These are phyloP conservation scores for Fragum sueziense DNA, from an alignment of 2,888 invertebrate genomes.

Conservation along the genomic window DNA sequence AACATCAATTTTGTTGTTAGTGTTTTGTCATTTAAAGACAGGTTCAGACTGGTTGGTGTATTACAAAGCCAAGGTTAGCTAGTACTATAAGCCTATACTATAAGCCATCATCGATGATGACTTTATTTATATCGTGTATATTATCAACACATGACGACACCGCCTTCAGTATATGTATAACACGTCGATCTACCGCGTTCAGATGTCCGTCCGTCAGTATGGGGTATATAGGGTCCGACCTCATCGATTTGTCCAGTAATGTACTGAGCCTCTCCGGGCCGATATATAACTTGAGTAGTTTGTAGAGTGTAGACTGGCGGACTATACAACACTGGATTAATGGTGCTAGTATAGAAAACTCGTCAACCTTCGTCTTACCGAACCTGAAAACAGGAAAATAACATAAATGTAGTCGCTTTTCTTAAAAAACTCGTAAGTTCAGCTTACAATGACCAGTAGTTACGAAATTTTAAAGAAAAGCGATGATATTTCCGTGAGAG, in stretches of 20 bases:
- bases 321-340: constrained; percentile 53
- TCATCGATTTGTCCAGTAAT: constrained; percentile 36
- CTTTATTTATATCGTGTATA: constrained; percentile 22
- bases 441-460: too few species aligned
- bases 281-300: constrained; percentile 49
- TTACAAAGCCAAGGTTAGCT: too few species aligned
- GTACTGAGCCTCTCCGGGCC: constrained; percentile 53
- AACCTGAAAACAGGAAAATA: too few species aligned
- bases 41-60: too few species aligned
- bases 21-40: too few species aligned
- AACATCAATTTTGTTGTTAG: too few species aligned
- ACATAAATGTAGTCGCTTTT: too few species aligned
- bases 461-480: too few species aligned
- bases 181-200: constrained; percentile 47
- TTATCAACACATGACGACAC: constrained; percentile 49
- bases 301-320: constrained; percentile 50
- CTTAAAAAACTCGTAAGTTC: too few species aligned
- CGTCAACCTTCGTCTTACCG: constrained; percentile 50
- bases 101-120: constrained; percentile 33
- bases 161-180: constrained; percentile 40
- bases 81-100: too few species aligned
- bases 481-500: too few species aligned
- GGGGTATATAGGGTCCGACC: constrained; percentile 51
- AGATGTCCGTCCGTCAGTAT: constrained; percentile 39
- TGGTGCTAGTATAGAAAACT: constrained; percentile 53